phyloP scores from a whole-genome alignment of 2,113 vertebrate species.

The Ammodytes dubius region DNA sequence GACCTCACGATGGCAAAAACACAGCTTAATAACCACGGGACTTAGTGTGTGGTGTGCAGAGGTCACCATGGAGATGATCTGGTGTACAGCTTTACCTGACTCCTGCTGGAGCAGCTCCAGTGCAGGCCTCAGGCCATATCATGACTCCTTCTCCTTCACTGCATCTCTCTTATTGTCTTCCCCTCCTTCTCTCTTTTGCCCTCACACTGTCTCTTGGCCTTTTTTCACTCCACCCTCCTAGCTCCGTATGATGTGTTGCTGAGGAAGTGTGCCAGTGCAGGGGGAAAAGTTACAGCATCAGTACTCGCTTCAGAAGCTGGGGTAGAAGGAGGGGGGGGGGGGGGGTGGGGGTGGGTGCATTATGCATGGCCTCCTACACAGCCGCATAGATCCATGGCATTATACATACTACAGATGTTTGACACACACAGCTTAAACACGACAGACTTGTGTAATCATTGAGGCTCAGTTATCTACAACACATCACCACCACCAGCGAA shows the following conservation, averaged over 20 bases:
- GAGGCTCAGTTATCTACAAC: not conserved
- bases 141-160: slow-evolving; percentile 2
- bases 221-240: slow-evolving; percentile 11
- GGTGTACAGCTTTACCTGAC: slow-evolving; percentile 32
- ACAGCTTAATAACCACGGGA: slow-evolving; percentile 44
- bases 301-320: slow-evolving; percentile 73
- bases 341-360: slow-evolving; percentile 65
- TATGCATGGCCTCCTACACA: slow-evolving; percentile 79
- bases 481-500: too few species aligned
- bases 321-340: slow-evolving; percentile 32
- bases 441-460: not conserved
- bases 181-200: slow-evolving; percentile 17
- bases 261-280: slow-evolving; percentile 63
- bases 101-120: slow-evolving; percentile 4
- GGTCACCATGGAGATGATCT: slow-evolving; percentile 56
- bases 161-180: slow-evolving; percentile 14
- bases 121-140: not conserved
- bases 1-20: slow-evolving; percentile 25
- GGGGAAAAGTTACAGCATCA: slow-evolving; percentile 59
- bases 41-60: slow-evolving; percentile 32
- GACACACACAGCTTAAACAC: slow-evolving; percentile 13
- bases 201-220: not conserved
- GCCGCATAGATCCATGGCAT: slow-evolving; percentile 41
- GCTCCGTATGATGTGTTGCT: slow-evolving; percentile 47
- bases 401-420: slow-evolving; percentile 2